Base-by-base conservation (phyloP, 1,140 invertebrate species). In the Harpegnathos saltator region DNA sequence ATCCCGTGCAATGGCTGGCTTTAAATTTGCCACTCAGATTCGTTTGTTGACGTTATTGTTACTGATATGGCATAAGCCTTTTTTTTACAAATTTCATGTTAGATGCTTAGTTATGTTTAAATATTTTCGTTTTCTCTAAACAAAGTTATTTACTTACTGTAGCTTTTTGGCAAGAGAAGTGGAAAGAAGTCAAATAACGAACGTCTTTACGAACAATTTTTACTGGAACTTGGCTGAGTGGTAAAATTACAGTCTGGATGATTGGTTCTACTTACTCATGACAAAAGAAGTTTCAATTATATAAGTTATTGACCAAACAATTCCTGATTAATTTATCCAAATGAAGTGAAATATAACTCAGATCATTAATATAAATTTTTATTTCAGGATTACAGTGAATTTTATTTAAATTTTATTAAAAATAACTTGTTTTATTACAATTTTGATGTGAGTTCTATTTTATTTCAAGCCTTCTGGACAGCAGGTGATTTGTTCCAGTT, bases 81-180 rank as follows among this genome's bases (percentile, higher is more conserved):
- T 68, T 85, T 12, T 69, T 4, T 9, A 22, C 38, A 52, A n/a
- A n/a, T 56, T 33, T 66, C 54, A 58, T 22, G 9, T 54, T 9
- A n/a, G 19, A n/a, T n/a, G n/a, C 15, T 58, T n/a, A n/a, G n/a
- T n/a, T n/a, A n/a, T n/a, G n/a, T 50, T 29, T 59, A 24, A 66
- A 38, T 54, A 62, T 59, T 24, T 61, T 12, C 19, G 24, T n/a
- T 4, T n/a, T 12, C 44, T 77, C 17, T 19, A 29, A 44, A 1
- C 15, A 62, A 50, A 72, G 75, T 38, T 61, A 24, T 65, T 71
- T 71, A 12, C 1, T 19, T 0, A 78, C 58, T 85, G 17, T 77
- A 95, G 94, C 95, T 95, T 38, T 96, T 96, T 93, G 95, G 95
- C 12, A 95, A 95, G 91, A 92, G 95, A 80, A 93, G 94, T 73